Conservation (phyloP, 2,888 invertebrate genomes). For the Conchocele bisecta region DNA sequence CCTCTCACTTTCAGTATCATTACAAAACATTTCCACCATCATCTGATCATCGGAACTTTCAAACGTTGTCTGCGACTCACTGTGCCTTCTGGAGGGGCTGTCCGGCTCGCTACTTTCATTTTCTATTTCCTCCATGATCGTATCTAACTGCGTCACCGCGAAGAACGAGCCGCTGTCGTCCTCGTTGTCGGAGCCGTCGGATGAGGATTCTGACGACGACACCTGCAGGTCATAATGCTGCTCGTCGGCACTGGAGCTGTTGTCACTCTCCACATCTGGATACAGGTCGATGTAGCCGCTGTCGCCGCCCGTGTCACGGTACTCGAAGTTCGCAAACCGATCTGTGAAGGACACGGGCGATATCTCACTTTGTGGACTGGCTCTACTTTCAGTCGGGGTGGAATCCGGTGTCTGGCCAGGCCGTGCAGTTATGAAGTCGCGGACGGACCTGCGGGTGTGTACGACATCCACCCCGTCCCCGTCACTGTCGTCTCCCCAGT, state of each 20-base stretch:
- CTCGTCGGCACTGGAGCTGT: conserved; percentile 46
- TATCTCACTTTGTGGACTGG: background rate
- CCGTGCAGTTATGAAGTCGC: conserved; percentile 64
- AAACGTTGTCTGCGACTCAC: no score
- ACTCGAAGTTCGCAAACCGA: conserved; percentile 61
- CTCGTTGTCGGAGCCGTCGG: conserved; percentile 46
- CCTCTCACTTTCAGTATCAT: no score
- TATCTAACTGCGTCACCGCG: conserved; percentile 64
- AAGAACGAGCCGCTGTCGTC: conserved; percentile 45
- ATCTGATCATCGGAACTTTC: no score
- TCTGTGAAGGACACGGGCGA: conserved; percentile 44
- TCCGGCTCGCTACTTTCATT: no score
- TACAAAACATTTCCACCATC: no score
- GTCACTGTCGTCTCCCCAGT: conserved; percentile 63
- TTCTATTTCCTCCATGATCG: conserved; percentile 78
- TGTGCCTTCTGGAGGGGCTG: no score
- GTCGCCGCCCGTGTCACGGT: conserved; percentile 59
- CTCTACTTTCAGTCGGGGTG: background rate
- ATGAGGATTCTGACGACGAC: conserved; percentile 56
- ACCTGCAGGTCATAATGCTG: conserved; percentile 68
- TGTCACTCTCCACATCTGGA: conserved; percentile 48
- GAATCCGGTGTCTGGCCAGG: no score
- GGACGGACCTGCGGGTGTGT: conserved; percentile 55
- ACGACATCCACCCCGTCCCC: conserved; percentile 53
- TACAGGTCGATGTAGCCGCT: conserved; percentile 55